Percentiles rank a stretch among this genome's conserved stretches.
Evolutionary conservation across 1,140 invertebrate genomes (phyloP).

Genomic region (Pentalonia nigronervosa): DNA sequence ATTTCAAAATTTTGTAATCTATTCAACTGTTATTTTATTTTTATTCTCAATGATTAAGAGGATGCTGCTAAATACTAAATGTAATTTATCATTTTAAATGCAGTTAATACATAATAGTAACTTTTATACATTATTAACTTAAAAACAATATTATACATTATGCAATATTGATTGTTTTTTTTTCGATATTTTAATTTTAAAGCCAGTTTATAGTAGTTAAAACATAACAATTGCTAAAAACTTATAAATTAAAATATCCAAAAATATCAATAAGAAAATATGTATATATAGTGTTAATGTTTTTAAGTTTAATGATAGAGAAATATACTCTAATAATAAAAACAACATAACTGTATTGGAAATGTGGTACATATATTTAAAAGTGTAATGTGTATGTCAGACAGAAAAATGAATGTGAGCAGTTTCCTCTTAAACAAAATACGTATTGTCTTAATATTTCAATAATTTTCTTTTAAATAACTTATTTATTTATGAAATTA

Average conservation of each 20-base stretch:
- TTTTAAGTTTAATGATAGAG: neutral
- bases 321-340: neutral
- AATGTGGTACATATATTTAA: neutral
- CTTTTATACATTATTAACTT: neutral
- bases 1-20: neutral
- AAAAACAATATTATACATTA: neutral
- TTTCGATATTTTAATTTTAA: neutral
- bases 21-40: neutral
- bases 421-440: neutral
- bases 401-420: neutral
- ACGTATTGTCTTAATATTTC: neutral
- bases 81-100: neutral
- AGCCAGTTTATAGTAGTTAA: neutral
- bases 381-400: neutral
- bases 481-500: neutral
- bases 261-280: neutral
- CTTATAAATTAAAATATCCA: neutral
- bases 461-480: too few relatives aligned
- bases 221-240: neutral
- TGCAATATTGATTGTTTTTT: neutral
- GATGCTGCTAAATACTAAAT: too few relatives aligned
- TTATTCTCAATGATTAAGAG: neutral
- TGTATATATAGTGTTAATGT: neutral
- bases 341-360: neutral
- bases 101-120: neutral